phyloP scores from a whole-genome alignment of 1,140 invertebrate genomes.

The Drosophila ogumai region DNA sequence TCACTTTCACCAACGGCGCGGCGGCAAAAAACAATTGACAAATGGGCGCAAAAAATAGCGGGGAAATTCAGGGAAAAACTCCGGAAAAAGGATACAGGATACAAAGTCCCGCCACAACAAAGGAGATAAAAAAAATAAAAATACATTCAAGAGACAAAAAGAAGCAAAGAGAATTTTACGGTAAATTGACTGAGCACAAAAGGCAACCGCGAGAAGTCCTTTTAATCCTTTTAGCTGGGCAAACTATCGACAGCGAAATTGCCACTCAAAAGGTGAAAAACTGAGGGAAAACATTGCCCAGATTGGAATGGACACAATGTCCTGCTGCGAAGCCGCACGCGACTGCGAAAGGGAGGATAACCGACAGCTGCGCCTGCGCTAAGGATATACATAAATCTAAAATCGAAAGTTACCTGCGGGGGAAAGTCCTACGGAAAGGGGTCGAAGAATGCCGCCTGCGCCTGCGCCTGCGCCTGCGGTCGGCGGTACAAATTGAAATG shows the following conservation, averaged over 20 bases:
- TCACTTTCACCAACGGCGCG: slow-evolving; percentile 56
- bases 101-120: slow-evolving; percentile 39
- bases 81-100: slow-evolving; percentile 25
- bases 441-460: slow-evolving; percentile 40
- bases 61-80: slow-evolving; percentile 34
- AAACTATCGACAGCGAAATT: slow-evolving; percentile 39
- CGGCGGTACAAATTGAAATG: slow-evolving; percentile 72
- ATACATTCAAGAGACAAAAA: slow-evolving; percentile 8
- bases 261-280: slow-evolving; percentile 81
- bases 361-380: slow-evolving; percentile 61
- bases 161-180: slow-evolving; percentile 61
- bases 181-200: slow-evolving; percentile 70
- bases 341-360: slow-evolving; percentile 22
- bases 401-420: slow-evolving; percentile 32
- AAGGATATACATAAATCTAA: slow-evolving; percentile 14
- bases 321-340: slow-evolving; percentile 68
- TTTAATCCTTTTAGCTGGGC: slow-evolving; percentile 66
- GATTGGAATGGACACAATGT: slow-evolving; percentile 26
- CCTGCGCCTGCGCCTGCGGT: slow-evolving; percentile 55
- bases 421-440: slow-evolving; percentile 45
- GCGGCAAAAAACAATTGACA: slow-evolving; percentile 58
- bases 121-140: slow-evolving; percentile 21
- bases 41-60: slow-evolving; percentile 57
- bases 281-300: slow-evolving; percentile 58
- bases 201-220: slow-evolving; percentile 49